These are phyloP conservation scores for Bagarius yarrelli DNA, from an alignment of 2,113 vertebrate genomes.

Conservation along the genomic window DNA sequence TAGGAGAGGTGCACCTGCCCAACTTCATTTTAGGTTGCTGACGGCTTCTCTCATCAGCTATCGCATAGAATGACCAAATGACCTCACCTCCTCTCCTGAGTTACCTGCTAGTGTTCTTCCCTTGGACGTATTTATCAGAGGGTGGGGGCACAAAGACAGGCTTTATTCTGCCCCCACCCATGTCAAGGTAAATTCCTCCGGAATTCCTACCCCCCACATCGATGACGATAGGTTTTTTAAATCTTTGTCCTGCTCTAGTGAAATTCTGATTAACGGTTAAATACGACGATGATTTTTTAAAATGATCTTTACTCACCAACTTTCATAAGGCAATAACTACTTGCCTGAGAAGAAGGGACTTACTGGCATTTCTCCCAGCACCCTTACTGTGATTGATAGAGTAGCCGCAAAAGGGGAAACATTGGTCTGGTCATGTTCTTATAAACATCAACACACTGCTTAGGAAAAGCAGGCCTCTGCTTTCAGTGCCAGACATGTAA, in stretches of 20 bases:
- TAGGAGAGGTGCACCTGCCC: constrained; percentile 72
- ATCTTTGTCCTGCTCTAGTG: constrained; percentile 22
- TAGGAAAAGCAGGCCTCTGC: constrained; percentile 67
- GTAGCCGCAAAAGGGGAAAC: constrained; percentile 66
- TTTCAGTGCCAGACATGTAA: constrained; percentile 56
- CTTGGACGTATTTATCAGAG: constrained; percentile 49
- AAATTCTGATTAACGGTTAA: constrained; percentile 32
- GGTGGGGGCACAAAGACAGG: constrained; percentile 53
- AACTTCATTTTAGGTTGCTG: constrained; percentile 77
- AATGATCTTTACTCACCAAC: constrained; percentile 1
- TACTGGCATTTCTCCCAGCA: constrained; percentile 64
- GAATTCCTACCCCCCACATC: constrained; percentile 59
- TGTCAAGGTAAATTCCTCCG: constrained; percentile 45
- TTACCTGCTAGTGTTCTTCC: constrained; percentile 44
- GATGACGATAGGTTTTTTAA: constrained; percentile 32
- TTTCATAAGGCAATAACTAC: constrained; percentile 33
- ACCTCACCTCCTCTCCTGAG: constrained; percentile 70
- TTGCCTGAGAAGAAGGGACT: constrained; percentile 56
- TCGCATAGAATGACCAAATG: constrained; percentile 75
- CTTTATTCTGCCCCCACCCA: constrained; percentile 56
- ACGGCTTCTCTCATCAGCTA: constrained; percentile 74
- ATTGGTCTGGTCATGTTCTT: constrained; percentile 64
- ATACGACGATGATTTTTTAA: constrained; percentile 27
- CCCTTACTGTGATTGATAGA: constrained; percentile 66
- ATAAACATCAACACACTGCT: constrained; percentile 71